These are phyloP conservation scores for Oxygymnocypris stewartii DNA, from an alignment of 2,113 vertebrate species.

Conservation along the genomic window DNA sequence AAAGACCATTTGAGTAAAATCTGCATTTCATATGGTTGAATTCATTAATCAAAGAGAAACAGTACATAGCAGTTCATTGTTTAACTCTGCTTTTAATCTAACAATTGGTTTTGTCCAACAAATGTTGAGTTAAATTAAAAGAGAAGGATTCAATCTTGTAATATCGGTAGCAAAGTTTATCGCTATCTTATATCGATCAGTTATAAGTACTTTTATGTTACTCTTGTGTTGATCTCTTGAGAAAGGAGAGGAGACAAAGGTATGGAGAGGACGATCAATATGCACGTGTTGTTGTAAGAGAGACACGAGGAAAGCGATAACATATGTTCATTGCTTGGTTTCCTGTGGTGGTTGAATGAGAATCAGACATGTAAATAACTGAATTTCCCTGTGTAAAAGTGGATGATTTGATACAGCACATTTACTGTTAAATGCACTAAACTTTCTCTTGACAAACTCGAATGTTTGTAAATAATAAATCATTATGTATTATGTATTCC, in stretches of 20 bases:
- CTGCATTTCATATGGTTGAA: slow-evolving; percentile 7
- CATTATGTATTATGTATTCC: not conserved
- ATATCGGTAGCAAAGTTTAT: not conserved
- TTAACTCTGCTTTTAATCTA: slow-evolving; percentile 1
- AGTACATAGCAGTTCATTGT: not conserved
- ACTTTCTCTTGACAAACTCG: not conserved
- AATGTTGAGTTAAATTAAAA: not conserved
- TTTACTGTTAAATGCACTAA: not conserved
- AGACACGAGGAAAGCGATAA: slow-evolving; percentile 16
- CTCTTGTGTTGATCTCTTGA: slow-evolving; percentile 1
- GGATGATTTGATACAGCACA: not conserved
- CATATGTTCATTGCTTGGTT: slow-evolving; percentile 35
- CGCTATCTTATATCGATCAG: not conserved
- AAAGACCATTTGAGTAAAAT: slow-evolving; percentile 24
- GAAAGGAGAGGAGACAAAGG: slow-evolving; percentile 17
- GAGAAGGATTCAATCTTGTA: no score
- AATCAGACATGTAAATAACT: slow-evolving; percentile 30
- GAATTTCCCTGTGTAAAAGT: not conserved
- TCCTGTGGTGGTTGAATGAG: slow-evolving; percentile 33
- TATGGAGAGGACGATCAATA: slow-evolving; percentile 11
- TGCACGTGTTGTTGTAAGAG: slow-evolving; percentile 8
- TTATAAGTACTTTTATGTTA: not conserved
- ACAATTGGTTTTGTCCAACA: not conserved
- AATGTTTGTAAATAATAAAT: slow-evolving; percentile 1
- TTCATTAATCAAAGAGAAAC: slow-evolving; percentile 15